phyloP scores from a whole-genome alignment of 2,113 vertebrate genomes.

The Craseonycteris thonglongyai region DNA sequence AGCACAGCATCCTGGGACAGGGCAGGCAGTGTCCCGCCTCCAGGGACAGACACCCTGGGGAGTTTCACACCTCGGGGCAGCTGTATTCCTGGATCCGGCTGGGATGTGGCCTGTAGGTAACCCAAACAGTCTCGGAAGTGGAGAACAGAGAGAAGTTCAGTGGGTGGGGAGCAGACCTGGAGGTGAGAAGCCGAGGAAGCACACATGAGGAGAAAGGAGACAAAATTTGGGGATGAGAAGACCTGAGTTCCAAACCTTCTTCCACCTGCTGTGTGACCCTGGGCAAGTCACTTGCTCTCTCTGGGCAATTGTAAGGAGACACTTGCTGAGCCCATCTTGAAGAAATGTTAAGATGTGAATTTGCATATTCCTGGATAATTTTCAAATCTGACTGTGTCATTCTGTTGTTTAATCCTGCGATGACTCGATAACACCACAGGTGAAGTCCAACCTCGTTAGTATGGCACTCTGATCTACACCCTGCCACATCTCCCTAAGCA shows the following conservation, averaged over 20 bases:
- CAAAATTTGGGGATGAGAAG: neutral
- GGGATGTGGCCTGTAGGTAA: conserved; percentile 45
- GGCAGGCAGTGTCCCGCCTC: neutral
- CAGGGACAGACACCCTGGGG: neutral
- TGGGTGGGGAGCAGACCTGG: conserved; percentile 9
- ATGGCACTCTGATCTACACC: neutral
- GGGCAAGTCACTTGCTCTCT: neutral
- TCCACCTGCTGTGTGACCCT: neutral
- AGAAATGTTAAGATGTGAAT: neutral
- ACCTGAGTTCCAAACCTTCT: neutral
- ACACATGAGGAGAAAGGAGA: neutral
- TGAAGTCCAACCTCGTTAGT: neutral
- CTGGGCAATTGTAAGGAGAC: neutral
- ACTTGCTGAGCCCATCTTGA: neutral
- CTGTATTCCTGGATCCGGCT: neutral
- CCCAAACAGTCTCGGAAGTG: neutral
- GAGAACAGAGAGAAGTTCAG: neutral
- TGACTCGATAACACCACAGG: neutral
- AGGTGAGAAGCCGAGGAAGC: neutral
- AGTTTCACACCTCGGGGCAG: conserved; percentile 2
- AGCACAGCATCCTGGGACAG: neutral
- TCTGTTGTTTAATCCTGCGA: neutral
- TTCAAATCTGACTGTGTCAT: neutral
- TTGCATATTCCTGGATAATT: neutral
- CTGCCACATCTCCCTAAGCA: neutral